Conservation (phyloP, 2,888 invertebrate species). For the Ischnura elegans region DNA sequence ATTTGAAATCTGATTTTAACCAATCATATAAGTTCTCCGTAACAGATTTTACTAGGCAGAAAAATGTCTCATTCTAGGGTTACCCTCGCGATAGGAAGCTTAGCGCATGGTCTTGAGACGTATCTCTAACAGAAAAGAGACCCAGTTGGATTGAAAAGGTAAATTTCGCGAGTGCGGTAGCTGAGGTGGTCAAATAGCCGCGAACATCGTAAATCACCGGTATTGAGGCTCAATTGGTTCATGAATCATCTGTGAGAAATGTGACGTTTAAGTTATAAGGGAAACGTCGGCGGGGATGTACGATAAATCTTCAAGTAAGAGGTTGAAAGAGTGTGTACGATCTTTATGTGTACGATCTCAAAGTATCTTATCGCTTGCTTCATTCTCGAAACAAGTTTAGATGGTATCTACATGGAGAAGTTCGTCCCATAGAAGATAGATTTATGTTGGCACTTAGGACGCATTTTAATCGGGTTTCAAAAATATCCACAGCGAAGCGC, state of each 20-base stretch:
- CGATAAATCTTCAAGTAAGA: background rate
- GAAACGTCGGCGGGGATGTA: background rate
- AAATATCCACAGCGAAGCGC: no score
- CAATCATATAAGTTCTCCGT: no score
- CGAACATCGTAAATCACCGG: background rate
- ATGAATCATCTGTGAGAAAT: background rate
- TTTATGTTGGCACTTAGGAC: no score
- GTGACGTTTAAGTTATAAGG: background rate
- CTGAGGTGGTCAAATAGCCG: background rate
- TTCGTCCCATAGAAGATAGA: background rate
- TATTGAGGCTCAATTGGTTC: background rate
- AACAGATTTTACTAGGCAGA: no score
- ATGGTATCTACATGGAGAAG: no score
- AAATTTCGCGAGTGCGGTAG: background rate
- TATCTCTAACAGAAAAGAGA: no score
- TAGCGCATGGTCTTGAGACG: no score
- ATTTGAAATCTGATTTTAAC: background rate
- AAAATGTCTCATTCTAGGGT: no score
- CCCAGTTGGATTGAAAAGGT: no score
- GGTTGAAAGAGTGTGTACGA: background rate
- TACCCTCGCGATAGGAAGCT: no score
- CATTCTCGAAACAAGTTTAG: background rate
- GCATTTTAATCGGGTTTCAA: no score
- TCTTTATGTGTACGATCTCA: background rate
- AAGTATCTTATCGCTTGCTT: background rate